phyloP scores from a whole-genome alignment of 53 echinoderm and acorn worm species.

The Glandiceps talaboti region DNA sequence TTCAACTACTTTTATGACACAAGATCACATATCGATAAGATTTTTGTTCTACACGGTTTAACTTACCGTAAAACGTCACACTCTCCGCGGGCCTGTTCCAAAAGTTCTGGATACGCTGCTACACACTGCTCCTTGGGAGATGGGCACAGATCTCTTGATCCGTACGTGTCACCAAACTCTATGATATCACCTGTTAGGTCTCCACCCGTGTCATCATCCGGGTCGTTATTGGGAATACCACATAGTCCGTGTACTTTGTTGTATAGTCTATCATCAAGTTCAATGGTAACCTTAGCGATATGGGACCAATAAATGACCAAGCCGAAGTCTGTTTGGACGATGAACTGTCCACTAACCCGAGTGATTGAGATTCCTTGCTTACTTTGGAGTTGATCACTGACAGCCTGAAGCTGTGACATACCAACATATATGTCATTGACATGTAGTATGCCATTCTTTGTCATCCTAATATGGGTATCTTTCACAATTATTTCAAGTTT shows the following conservation, averaged over 20 bases:
- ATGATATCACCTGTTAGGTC: not conserved
- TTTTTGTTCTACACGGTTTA: too few relatives aligned
- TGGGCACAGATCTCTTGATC: not conserved
- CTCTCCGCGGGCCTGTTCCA: not conserved
- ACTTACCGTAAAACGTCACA: not conserved
- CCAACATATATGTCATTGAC: not conserved
- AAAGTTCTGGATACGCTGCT: not conserved
- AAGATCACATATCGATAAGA: too few relatives aligned
- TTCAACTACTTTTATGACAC: too few relatives aligned
- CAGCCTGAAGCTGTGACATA: not conserved
- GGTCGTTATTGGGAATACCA: not conserved
- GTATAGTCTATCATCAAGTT: not conserved
- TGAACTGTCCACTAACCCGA: not conserved
- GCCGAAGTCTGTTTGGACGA: not conserved
- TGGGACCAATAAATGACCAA: not conserved
- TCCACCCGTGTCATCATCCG: not conserved
- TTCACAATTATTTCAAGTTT: not conserved
- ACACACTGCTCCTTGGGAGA: not conserved
- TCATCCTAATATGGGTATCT: not conserved
- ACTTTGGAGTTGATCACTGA: not conserved
- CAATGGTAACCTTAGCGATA: not conserved
- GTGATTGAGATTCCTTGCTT: not conserved
- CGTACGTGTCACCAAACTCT: not conserved
- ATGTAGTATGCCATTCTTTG: not conserved
- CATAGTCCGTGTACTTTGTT: not conserved